Percentiles rank a stretch among this genome's conserved stretches.
These are phyloP conservation scores for Indicator indicator DNA, from an alignment of 2,113 vertebrate species.

Conservation along the genomic window DNA sequence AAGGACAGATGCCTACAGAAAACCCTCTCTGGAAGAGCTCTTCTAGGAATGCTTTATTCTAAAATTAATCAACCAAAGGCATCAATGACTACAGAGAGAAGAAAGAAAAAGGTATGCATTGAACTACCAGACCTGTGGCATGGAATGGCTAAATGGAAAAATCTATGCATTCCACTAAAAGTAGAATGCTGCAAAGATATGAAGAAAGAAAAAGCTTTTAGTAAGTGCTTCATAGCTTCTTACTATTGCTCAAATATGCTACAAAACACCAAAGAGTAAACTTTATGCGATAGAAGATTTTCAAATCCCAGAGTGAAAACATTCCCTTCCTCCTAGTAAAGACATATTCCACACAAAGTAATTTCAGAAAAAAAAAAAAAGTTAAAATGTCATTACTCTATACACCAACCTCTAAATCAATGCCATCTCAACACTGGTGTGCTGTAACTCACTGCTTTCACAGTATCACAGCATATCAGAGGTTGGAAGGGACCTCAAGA, in stretches of 20 bases:
- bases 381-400: neutral
- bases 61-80: conserved; percentile 44
- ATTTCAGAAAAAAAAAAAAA: neutral
- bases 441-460: neutral
- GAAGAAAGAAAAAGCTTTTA: neutral
- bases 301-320: neutral
- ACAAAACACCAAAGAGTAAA: neutral
- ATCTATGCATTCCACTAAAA: neutral
- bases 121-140: conserved; percentile 15
- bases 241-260: neutral
- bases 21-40: neutral
- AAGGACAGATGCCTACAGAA: neutral
- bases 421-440: neutral
- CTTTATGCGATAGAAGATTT: neutral
- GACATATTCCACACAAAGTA: neutral
- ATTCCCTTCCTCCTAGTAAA: neutral
- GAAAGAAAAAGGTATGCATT: neutral
- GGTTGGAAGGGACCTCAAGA: too few relatives aligned
- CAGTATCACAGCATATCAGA: too few relatives aligned
- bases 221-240: neutral
- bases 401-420: neutral
- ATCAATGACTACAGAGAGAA: neutral
- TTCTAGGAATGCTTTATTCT: conserved; percentile 39
- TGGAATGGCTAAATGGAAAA: neutral
- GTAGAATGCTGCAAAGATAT: neutral